Base-by-base conservation (phyloP, 2,888 invertebrate genomes). In the Pristionchus maxplancki region DNA sequence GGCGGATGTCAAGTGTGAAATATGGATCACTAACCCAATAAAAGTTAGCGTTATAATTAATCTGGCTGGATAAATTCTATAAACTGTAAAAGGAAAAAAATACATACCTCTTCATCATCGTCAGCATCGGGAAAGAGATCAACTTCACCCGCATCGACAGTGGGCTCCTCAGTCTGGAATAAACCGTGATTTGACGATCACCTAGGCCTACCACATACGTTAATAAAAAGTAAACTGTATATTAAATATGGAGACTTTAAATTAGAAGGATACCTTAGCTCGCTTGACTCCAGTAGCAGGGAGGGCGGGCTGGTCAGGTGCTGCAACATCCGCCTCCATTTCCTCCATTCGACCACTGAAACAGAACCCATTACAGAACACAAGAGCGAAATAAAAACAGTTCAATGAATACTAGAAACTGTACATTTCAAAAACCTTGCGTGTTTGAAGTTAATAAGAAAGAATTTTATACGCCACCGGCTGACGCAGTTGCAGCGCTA, bases 291-390 rank as follows among this genome's bases (percentile, higher is more conserved):
- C 78, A 78, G 78, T 5, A 24, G n/a, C n/a, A 11, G 78, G 28
- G n/a, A n/a, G 11, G 13, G 44, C 44, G 11, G 44, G 44, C n/a
- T 24, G 78, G 6, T 48, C 44, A 11, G 44, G 3, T 15, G 9
- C 28, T 4, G 44, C 15, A 37, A 20, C 6, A 78, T 78, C 78
- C 78, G 44, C 13, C 28, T 44, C 78, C 44, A 78, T 78, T 48
- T 78, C 78, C 78, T 78, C 78, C 78, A 78, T 48, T 78, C 44
- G 44, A n/a, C 44, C 78, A 48, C 78, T 78, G 40, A 40, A 48
- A 78, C 44, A 24, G 20, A 37, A 37, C 20, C 67, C 4, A 34
- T 34, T 17, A 17, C 28, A 34, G 5, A 9, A 5, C 67, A 67
- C 20, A 24, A 58, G 24, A 58, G n/a, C 9, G 24, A 9, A 1